These are phyloP conservation scores for Mizuhopecten yessoensis DNA, from an alignment of 1,140 invertebrate species.

Conservation along the genomic window DNA sequence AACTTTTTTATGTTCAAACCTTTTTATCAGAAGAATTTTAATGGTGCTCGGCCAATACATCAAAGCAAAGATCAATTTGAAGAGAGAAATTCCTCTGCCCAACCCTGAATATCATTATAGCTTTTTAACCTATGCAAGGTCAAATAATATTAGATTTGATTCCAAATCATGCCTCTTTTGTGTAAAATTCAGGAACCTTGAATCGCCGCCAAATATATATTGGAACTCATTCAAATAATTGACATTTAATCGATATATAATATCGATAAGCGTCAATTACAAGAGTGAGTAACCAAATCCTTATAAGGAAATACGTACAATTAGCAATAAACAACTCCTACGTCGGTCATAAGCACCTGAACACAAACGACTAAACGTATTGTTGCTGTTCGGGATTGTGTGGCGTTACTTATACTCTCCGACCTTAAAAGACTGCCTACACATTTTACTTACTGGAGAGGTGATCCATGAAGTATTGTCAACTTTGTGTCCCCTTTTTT, in stretches of 20 bases:
- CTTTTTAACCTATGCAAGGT: not conserved
- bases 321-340: slow-evolving; percentile 3
- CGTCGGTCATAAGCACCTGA: not conserved
- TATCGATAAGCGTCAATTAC: slow-evolving; percentile 6
- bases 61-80: not conserved
- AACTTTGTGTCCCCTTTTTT: too few relatives aligned
- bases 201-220: slow-evolving; percentile 11
- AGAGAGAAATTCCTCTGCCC: not conserved
- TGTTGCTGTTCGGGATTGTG: not conserved
- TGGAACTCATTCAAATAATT: not conserved
- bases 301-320: not conserved
- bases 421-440: not conserved
- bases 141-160: not conserved
- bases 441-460: not conserved
- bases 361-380: not conserved
- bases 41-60: not conserved
- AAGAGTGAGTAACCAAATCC: not conserved
- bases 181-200: not conserved
- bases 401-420: slow-evolving; percentile 1
- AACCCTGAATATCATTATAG: slow-evolving; percentile 16
- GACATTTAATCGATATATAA: slow-evolving; percentile 32
- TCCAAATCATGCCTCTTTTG: not conserved
- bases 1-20: not conserved
- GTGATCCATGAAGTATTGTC: not conserved
- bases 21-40: not conserved